A percentile compares a stretch with the other conserved stretches of the same genome.
These are phyloP conservation scores for Sisor rabdophorus DNA, from an alignment of 2,113 vertebrate species.

Conservation along the genomic window DNA sequence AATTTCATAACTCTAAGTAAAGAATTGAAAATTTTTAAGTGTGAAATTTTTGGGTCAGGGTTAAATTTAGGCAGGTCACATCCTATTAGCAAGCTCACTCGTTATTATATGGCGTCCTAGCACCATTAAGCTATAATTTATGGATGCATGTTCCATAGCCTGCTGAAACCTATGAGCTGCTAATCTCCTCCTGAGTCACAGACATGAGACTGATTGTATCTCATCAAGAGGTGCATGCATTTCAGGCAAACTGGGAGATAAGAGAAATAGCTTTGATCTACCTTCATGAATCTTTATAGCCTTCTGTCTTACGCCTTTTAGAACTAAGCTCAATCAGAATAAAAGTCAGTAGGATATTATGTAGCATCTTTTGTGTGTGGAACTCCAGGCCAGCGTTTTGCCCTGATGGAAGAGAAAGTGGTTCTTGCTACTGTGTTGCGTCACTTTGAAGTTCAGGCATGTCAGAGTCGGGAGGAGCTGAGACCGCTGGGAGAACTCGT, in stretches of 20 bases:
- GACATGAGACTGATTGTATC: slow-evolving; percentile 47
- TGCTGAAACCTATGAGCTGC: background rate
- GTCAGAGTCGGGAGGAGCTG: slow-evolving; percentile 72
- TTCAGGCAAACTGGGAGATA: slow-evolving; percentile 22
- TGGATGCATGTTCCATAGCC: background rate
- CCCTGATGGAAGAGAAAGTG: slow-evolving; percentile 80
- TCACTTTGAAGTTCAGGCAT: slow-evolving; percentile 70
- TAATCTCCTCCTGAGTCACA: slow-evolving; percentile 23
- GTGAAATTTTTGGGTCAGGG: slow-evolving; percentile 17
- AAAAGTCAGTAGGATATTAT: slow-evolving; percentile 23
- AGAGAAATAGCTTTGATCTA: background rate
- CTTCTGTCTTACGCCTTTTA: slow-evolving; percentile 9
- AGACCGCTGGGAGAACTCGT: slow-evolving; percentile 71
- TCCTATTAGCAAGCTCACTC: slow-evolving; percentile 33
- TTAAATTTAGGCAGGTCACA: slow-evolving; percentile 26
- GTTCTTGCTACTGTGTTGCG: slow-evolving; percentile 75
- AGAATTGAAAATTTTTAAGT: slow-evolving; percentile 1
- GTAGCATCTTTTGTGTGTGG: slow-evolving; percentile 26
- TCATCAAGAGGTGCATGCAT: slow-evolving; percentile 25
- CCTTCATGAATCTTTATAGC: slow-evolving; percentile 22
- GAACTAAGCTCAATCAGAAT: slow-evolving; percentile 2
- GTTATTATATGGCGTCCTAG: slow-evolving; percentile 33
- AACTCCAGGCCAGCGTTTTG: slow-evolving; percentile 77
- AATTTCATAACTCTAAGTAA: background rate
- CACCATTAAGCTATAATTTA: slow-evolving; percentile 21